Evolutionary conservation across 2,113 vertebrate genomes (phyloP).

Genomic region (Prionailurus bengalensis): DNA sequence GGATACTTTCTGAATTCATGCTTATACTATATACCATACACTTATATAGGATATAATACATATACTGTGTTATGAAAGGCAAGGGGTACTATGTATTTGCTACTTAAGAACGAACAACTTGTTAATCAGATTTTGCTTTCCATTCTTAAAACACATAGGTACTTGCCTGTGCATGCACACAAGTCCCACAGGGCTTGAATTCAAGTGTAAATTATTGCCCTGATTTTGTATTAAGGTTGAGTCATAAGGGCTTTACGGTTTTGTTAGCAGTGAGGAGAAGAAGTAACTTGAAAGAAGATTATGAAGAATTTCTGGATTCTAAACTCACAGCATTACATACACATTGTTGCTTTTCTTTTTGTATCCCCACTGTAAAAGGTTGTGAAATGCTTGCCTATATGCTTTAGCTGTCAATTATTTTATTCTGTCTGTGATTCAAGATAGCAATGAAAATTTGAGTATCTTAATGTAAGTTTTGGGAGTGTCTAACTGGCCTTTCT

Average conservation of each 20-base stretch:
- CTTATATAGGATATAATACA: neutral
- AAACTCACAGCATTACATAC: neutral
- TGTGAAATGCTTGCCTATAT: neutral
- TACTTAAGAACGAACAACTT: neutral
- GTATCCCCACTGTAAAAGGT: neutral
- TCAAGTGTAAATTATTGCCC: neutral
- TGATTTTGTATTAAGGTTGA: slow-evolving; percentile 51
- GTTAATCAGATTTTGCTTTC: slow-evolving; percentile 36
- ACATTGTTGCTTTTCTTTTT: neutral
- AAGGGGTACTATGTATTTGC: neutral
- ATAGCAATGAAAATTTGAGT: neutral
- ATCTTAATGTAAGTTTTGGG: slow-evolving; percentile 17
- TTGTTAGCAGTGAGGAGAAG: neutral
- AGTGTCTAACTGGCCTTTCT: neutral
- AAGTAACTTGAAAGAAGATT: neutral
- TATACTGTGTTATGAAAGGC: neutral
- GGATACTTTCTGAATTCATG: neutral
- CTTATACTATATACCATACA: neutral
- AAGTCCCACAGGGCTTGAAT: neutral
- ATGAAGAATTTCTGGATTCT: neutral
- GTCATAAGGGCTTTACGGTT: neutral
- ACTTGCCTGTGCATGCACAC: neutral
- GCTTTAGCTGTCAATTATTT: neutral
- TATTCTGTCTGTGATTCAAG: slow-evolving; percentile 4
- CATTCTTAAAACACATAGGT: neutral